These are phyloP conservation scores for Timema cristinae DNA, from an alignment of 2,888 invertebrate genomes.

Conservation along the genomic window DNA sequence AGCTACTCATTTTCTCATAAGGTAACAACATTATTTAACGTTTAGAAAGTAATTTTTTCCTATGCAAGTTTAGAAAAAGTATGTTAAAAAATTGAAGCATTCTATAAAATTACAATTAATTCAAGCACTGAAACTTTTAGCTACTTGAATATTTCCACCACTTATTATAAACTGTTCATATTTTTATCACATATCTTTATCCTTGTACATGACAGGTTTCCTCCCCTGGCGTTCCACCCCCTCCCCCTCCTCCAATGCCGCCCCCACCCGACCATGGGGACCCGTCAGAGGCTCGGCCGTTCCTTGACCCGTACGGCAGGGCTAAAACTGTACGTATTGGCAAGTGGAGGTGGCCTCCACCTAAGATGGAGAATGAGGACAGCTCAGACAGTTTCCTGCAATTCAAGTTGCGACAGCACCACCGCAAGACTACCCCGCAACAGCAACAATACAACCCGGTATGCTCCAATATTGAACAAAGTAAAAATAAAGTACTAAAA, in stretches of 20 bases:
- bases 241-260: slow-evolving; percentile 87
- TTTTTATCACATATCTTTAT: not conserved
- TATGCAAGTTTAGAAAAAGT: no score
- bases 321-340: slow-evolving; percentile 94
- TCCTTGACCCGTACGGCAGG: slow-evolving; percentile 85
- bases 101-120: no score
- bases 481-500: no score
- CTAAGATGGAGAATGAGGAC: slow-evolving; percentile 61
- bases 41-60: no score
- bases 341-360: slow-evolving; percentile 95
- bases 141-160: no score
- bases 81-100: no score
- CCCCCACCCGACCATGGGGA: slow-evolving; percentile 77
- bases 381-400: slow-evolving; percentile 66
- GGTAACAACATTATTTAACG: slow-evolving; percentile 26
- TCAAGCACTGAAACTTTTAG: no score
- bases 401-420: slow-evolving; percentile 78
- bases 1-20: slow-evolving; percentile 31
- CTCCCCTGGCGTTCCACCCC: slow-evolving; percentile 49
- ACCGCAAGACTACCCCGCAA: slow-evolving; percentile 74
- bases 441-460: slow-evolving; percentile 41
- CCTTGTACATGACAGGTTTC: slow-evolving; percentile 7
- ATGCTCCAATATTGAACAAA: no score
- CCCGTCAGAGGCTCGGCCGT: slow-evolving; percentile 75
- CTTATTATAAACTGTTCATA: not conserved